These are phyloP conservation scores for Dinomys branickii DNA, from an alignment of 2,113 vertebrate genomes.

Conservation along the genomic window DNA sequence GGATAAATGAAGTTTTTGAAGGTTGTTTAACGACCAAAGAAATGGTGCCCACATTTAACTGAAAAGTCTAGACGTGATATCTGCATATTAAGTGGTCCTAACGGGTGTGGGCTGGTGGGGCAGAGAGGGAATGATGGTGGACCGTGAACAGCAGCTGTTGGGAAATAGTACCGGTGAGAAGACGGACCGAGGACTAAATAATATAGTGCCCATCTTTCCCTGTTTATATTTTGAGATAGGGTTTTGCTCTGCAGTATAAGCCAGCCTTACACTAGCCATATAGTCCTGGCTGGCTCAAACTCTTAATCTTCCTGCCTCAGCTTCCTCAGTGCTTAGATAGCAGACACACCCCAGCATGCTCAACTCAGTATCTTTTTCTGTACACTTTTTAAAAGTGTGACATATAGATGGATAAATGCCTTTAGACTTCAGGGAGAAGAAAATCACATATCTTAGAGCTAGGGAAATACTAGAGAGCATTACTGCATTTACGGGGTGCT, in stretches of 20 bases:
- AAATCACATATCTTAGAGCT: background rate
- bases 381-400: background rate
- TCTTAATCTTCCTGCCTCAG: background rate
- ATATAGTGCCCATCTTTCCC: background rate
- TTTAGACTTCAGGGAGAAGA: background rate
- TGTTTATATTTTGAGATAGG: background rate
- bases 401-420: background rate
- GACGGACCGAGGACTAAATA: background rate
- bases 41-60: background rate
- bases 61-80: background rate
- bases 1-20: background rate
- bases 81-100: background rate
- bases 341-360: background rate
- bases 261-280: background rate
- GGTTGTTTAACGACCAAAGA: background rate
- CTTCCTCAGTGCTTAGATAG: background rate
- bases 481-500: too few relatives aligned
- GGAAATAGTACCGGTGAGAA: background rate
- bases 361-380: background rate
- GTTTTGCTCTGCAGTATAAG: background rate
- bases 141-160: background rate
- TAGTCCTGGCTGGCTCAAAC: background rate
- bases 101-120: background rate
- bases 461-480: background rate
- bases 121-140: accelerated